phyloP scores from a whole-genome alignment of 1,140 invertebrate genomes.

The Camponotus vicinus region DNA sequence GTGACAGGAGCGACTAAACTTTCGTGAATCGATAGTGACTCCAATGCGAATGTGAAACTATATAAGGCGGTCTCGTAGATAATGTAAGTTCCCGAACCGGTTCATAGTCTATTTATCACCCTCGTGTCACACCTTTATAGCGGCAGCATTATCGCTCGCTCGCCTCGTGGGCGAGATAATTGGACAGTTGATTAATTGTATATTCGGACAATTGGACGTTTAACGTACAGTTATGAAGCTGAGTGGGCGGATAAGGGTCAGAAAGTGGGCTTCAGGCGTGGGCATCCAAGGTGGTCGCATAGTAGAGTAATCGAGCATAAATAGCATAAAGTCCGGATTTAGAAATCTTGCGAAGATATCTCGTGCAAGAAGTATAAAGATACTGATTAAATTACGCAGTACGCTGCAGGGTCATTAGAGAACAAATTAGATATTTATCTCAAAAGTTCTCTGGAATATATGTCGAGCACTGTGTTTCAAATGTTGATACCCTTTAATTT shows the following conservation, averaged over 20 bases:
- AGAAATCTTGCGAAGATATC: not conserved
- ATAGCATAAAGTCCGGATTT: not conserved
- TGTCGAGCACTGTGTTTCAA: not conserved
- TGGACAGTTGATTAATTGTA: slow-evolving; percentile 38
- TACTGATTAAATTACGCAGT: not conserved
- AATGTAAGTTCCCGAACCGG: not conserved
- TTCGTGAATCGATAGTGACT: not conserved
- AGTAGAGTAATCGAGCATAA: not conserved
- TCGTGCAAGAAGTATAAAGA: not conserved
- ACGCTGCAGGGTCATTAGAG: not conserved
- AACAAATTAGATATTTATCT: not conserved
- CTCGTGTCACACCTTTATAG: not conserved
- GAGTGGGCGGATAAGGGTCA: slow-evolving; percentile 6
- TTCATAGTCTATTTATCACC: slow-evolving; percentile 2
- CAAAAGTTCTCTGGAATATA: not conserved
- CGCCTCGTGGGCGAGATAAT: slow-evolving; percentile 1
- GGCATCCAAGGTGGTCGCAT: not conserved
- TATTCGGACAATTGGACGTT: slow-evolving; percentile 40
- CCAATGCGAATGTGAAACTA: not conserved
- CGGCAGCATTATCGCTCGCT: slow-evolving; percentile 22
- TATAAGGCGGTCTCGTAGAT: not conserved
- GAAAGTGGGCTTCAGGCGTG: not conserved
- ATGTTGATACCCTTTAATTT: not conserved
- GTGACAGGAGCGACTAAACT: not conserved
- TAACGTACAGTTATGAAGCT: slow-evolving; percentile 9